These are phyloP conservation scores for Rallus crepitans DNA, from an alignment of 2,797 vertebrate genomes.

Conservation along the genomic window DNA sequence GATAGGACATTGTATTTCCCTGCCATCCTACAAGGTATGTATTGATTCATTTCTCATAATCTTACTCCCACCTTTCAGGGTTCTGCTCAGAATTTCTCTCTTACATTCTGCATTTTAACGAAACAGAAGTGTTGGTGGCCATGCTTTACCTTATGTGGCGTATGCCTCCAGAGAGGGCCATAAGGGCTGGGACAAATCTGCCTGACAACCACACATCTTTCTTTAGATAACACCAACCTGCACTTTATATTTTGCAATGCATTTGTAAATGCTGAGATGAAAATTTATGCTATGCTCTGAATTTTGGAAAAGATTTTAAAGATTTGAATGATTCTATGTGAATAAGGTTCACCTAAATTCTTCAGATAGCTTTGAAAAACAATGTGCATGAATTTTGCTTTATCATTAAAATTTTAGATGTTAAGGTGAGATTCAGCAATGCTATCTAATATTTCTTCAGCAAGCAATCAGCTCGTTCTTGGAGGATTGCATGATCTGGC, in stretches of 20 bases:
- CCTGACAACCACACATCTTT: neutral
- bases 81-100: neutral
- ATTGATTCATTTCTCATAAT: neutral
- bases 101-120: neutral
- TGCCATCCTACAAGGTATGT: fast-evolving
- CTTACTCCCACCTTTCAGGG: neutral
- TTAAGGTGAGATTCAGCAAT: neutral
- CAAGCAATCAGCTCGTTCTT: neutral
- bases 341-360: neutral
- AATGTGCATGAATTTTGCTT: neutral
- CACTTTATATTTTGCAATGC: neutral
- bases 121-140: neutral
- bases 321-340: neutral
- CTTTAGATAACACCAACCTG: neutral
- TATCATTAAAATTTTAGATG: neutral
- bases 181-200: neutral
- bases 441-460: neutral
- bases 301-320: neutral
- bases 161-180: neutral
- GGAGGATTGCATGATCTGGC: neutral
- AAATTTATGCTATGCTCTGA: neutral
- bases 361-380: neutral
- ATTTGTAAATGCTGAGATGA: neutral
- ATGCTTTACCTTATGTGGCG: neutral
- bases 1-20: neutral